Evolutionary conservation across 2,888 invertebrate species (phyloP).

Genomic region (Rhimphoctona megacephalus): DNA sequence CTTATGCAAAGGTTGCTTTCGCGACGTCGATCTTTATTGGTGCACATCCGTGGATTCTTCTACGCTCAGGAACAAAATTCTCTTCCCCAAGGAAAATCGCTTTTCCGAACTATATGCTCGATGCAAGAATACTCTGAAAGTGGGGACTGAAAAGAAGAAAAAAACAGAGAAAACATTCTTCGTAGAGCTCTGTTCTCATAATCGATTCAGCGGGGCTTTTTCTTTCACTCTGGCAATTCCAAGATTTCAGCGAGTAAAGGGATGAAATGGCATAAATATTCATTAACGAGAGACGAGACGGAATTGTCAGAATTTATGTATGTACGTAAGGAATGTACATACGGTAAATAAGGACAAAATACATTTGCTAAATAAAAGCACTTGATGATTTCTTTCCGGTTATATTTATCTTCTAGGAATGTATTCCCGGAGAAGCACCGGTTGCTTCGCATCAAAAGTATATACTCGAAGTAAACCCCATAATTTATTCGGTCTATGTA

Average conservation of each 20-base stretch:
- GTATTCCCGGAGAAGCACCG: neutral
- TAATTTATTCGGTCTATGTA: conserved; percentile 35
- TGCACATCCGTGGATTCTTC: neutral
- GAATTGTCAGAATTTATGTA: neutral
- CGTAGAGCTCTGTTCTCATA: conserved; percentile 1
- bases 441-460: conserved; percentile 12
- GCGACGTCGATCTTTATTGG: conserved; percentile 21
- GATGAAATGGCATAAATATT: conserved; percentile 76
- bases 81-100: conserved; percentile 23
- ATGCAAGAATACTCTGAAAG: conserved; percentile 6
- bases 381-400: conserved; percentile 32
- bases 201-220: conserved; percentile 50
- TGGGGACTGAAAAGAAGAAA: neutral
- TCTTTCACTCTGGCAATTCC: conserved; percentile 30
- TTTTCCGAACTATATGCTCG: neutral
- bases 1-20: conserved; percentile 62
- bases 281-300: conserved; percentile 69
- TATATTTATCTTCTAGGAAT: conserved; percentile 16
- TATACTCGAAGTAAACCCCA: neutral
- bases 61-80: neutral
- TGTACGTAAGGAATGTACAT: neutral
- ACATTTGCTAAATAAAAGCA: conserved; percentile 44
- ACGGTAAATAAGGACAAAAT: conserved; percentile 2
- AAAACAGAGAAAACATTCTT: conserved; percentile 1
- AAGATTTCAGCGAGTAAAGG: conserved; percentile 55